Evolutionary conservation across 2,888 invertebrate species (phyloP).

Genomic region (Parascotia fuliginaria): DNA sequence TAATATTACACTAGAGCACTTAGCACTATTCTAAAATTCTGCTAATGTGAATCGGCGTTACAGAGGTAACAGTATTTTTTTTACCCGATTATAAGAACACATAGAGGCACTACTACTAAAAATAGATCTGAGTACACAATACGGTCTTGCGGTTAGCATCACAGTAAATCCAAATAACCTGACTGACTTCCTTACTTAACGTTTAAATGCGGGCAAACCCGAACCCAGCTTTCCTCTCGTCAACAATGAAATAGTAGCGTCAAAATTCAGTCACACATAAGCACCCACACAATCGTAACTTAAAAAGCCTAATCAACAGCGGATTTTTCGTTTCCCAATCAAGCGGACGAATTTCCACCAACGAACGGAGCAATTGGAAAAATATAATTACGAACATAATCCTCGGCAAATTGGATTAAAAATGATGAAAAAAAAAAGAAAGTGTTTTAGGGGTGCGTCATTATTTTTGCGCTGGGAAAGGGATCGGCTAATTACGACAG

Average conservation of each 20-base stretch:
- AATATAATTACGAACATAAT: slow-evolving; percentile 86
- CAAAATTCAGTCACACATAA: slow-evolving; percentile 16
- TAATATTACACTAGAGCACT: too few relatives aligned
- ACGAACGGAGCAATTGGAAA: slow-evolving; percentile 80
- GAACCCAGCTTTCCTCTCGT: slow-evolving; percentile 1
- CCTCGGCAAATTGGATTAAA: slow-evolving; percentile 86
- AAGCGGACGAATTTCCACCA: slow-evolving; percentile 74
- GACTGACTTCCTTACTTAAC: neutral
- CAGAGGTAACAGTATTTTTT: too few relatives aligned
- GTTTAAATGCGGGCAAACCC: neutral
- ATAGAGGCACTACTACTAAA: neutral
- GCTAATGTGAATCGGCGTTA: too few relatives aligned
- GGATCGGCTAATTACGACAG: slow-evolving; percentile 84
- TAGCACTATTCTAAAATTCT: too few relatives aligned
- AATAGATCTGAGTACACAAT: neutral
- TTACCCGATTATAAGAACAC: too few relatives aligned
- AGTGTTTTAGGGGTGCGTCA: slow-evolving; percentile 84
- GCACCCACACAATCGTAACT: slow-evolving; percentile 55
- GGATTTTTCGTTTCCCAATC: slow-evolving; percentile 79
- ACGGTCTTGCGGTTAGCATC: neutral
- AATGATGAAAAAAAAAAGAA: slow-evolving; percentile 80
- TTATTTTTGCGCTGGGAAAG: slow-evolving; percentile 81
- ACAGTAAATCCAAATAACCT: neutral
- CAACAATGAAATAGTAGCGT: slow-evolving; percentile 22
- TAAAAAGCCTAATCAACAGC: slow-evolving; percentile 80